phyloP scores from a whole-genome alignment of 1,140 invertebrate genomes.

The Drosophila saltans region DNA sequence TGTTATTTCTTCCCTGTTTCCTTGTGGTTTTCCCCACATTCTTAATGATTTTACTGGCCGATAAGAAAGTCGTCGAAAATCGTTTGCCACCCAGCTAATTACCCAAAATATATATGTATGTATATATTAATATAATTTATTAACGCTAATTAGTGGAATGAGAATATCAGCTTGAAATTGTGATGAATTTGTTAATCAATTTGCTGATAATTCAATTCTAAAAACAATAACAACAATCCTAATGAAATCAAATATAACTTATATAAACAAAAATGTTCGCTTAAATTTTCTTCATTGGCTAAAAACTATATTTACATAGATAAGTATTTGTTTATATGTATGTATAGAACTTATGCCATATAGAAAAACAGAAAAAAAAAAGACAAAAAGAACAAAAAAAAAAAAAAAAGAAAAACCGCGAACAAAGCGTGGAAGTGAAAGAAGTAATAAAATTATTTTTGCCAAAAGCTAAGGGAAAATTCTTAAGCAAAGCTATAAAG shows the following conservation, averaged over 20 bases:
- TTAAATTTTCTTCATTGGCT: too few relatives aligned
- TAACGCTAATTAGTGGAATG: slow-evolving; percentile 15
- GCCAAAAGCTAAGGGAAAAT: slow-evolving; percentile 46
- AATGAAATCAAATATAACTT: background rate
- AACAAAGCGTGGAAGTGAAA: slow-evolving; percentile 38
- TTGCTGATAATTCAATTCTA: too few relatives aligned
- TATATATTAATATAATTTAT: slow-evolving; percentile 38
- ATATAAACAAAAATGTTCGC: too few relatives aligned
- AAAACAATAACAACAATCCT: too few relatives aligned
- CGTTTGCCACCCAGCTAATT: background rate
- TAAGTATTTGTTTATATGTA: background rate
- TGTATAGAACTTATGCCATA: background rate
- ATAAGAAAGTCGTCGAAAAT: slow-evolving; percentile 4
- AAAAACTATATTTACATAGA: too few relatives aligned
- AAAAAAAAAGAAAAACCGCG: background rate
- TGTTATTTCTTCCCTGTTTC: background rate
- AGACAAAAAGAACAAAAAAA: too few relatives aligned
- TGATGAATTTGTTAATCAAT: background rate
- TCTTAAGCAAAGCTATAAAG: slow-evolving; percentile 49
- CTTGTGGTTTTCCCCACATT: background rate
- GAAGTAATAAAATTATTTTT: slow-evolving; percentile 70
- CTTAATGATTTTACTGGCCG: background rate
- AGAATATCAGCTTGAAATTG: background rate
- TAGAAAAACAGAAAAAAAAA: slow-evolving; percentile 5
- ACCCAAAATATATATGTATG: slow-evolving; percentile 19